Base-by-base conservation (phyloP, 2,888 invertebrate species). In the Cephus runcator region DNA sequence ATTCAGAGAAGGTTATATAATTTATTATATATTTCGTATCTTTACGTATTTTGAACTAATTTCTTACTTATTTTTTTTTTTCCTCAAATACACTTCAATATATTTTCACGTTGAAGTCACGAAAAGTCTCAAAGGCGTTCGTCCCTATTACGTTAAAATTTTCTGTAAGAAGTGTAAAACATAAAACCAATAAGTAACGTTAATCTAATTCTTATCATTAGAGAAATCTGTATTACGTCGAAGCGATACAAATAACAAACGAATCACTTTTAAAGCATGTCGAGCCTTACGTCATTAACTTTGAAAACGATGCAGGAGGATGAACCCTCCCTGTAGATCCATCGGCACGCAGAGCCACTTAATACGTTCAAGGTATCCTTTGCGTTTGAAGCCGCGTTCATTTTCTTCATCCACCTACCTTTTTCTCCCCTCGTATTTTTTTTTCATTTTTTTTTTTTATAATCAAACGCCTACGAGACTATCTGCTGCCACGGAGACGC, bases 361-460 rank as follows among this genome's bases (percentile, higher is more conserved):
- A 83, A 83, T 83, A 83, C 81, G 80, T 81, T 82, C 80, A 81
- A 80, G 81, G 81, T 81, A 80, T 81, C 81, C 81, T 80, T 82
- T 81, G 80, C 79, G 56, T 56, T 56, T 56, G 56, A 56, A 56
- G 56, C 56, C 56, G 56, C 23, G 56, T 56, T 56, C 6, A 56
- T 56, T 56, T 56, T 23, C 56, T 56, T 56, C 23, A 56, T 56
- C 56, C 69, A 75, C n/a, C 40, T 36, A 40, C 74, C 75, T 71
- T 75, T 69, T 30, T 35, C 35, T n/a, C 35, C 34, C 35, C 36
- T 23, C 56, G 9, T 56, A 56, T 56, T 79, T 81, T 79, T 81
- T 80, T 31, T 31, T 31, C 2, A n/a, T 31, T 82, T 81, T 82
- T 30, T 69, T 69, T 31, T 69, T 31, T 69, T 33, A 6, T 15